Evolutionary conservation across 2,797 vertebrate species (phyloP).

Genomic region (Botia kubotai): DNA sequence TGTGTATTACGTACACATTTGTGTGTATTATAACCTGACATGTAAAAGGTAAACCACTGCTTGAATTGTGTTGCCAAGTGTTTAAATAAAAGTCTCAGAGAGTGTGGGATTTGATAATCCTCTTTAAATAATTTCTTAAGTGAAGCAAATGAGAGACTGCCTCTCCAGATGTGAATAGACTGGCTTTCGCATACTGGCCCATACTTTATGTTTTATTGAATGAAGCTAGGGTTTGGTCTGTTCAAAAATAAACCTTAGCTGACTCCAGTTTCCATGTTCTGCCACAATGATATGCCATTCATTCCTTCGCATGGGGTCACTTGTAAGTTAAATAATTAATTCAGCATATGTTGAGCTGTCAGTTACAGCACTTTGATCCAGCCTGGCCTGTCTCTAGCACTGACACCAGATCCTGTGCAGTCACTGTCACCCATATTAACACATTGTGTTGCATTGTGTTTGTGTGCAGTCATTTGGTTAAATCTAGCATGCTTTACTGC

Average conservation of each 20-base stretch:
- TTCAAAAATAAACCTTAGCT: slow-evolving; percentile 71
- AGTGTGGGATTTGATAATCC: slow-evolving; percentile 50
- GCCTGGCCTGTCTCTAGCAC: slow-evolving; percentile 71
- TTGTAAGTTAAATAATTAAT: slow-evolving; percentile 84
- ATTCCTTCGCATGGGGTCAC: slow-evolving; percentile 80
- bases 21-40: neutral
- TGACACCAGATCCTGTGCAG: slow-evolving; percentile 69
- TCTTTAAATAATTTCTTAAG: slow-evolving; percentile 50
- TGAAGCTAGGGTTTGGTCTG: slow-evolving; percentile 71
- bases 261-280: slow-evolving; percentile 68
- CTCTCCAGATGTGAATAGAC: slow-evolving; percentile 63
- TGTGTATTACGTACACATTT: no score
- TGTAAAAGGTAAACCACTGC: neutral
- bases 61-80: neutral
- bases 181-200: slow-evolving; percentile 54
- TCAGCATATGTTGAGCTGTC: slow-evolving; percentile 80
- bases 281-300: slow-evolving; percentile 77
- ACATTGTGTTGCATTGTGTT: slow-evolving; percentile 40
- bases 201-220: slow-evolving; percentile 68
- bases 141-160: slow-evolving; percentile 42
- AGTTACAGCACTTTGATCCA: slow-evolving; percentile 78
- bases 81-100: slow-evolving; percentile 39
- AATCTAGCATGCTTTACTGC: slow-evolving; percentile 28
- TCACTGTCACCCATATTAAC: slow-evolving; percentile 37
- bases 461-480: slow-evolving; percentile 21